Conservation (phyloP, 2,797 vertebrate species). For the Tragopan temminckii region DNA sequence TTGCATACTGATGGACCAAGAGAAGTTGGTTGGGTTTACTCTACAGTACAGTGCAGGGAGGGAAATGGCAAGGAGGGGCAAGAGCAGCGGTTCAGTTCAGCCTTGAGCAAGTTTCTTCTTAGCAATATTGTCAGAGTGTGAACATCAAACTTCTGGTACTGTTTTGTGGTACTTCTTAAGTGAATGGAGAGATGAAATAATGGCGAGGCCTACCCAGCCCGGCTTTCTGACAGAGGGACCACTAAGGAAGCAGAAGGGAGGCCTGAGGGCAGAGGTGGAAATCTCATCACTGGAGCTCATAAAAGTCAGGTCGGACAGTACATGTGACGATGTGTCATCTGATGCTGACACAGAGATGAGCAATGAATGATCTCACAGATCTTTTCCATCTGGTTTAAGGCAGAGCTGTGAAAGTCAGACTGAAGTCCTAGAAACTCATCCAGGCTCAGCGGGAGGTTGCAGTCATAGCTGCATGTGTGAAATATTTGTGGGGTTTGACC, state of each 20-base stretch:
- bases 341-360: slow-evolving; percentile 44
- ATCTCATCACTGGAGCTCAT: not conserved
- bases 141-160: not conserved
- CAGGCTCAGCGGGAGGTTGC: not conserved
- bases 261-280: slow-evolving; percentile 38
- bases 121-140: not conserved
- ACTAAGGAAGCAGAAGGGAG: not conserved
- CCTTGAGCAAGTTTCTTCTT: not conserved
- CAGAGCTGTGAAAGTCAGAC: slow-evolving; percentile 22
- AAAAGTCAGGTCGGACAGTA: not conserved
- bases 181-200: not conserved
- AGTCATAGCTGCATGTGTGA: not conserved
- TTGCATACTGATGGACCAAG: not conserved
- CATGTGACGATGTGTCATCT: slow-evolving; percentile 35
- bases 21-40: not conserved
- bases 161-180: not conserved
- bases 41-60: not conserved
- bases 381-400: slow-evolving; percentile 44
- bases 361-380: slow-evolving; percentile 34
- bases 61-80: not conserved
- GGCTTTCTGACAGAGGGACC: slow-evolving; percentile 4
- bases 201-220: not conserved
- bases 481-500: not conserved
- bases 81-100: not conserved
- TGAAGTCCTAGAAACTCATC: not conserved